Evolutionary conservation across 2,888 invertebrate genomes (phyloP).

Genomic region (Sarcophaga carnaria): DNA sequence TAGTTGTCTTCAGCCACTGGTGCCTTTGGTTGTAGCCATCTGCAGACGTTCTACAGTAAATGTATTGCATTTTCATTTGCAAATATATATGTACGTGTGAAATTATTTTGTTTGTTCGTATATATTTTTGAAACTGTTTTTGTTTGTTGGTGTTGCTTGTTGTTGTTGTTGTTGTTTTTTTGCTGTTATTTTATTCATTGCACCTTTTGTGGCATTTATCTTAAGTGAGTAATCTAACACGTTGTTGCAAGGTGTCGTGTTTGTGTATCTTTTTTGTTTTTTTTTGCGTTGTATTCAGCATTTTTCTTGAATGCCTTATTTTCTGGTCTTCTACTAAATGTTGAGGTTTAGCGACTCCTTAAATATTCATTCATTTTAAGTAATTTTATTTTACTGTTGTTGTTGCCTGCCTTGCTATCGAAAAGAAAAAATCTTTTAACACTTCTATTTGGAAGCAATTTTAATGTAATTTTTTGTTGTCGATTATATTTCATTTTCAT

Average conservation of each 20-base stretch:
- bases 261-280: constrained; percentile 34
- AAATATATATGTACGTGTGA: no score
- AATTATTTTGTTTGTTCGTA: no score
- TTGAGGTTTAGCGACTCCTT: constrained; percentile 50
- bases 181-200: constrained; percentile 63
- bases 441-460: constrained; percentile 72
- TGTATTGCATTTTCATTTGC: no score
- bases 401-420: constrained; percentile 73
- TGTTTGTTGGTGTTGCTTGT: no score
- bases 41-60: no score
- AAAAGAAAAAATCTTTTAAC: constrained; percentile 76
- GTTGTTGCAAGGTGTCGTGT: constrained; percentile 72
- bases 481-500: background rate
- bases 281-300: background rate
- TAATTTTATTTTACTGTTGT: constrained; percentile 56
- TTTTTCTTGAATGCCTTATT: constrained; percentile 54
- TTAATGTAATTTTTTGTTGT: constrained; percentile 52
- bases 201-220: constrained; percentile 71
- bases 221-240: constrained; percentile 72
- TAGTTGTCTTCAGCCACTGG: no score
- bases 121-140: no score
- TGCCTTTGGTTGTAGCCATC: no score
- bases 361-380: constrained; percentile 64
- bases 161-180: background rate
- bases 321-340: constrained; percentile 59